Conservation (phyloP, 2,113 vertebrate genomes). For the Tachuris rubrigastra region DNA sequence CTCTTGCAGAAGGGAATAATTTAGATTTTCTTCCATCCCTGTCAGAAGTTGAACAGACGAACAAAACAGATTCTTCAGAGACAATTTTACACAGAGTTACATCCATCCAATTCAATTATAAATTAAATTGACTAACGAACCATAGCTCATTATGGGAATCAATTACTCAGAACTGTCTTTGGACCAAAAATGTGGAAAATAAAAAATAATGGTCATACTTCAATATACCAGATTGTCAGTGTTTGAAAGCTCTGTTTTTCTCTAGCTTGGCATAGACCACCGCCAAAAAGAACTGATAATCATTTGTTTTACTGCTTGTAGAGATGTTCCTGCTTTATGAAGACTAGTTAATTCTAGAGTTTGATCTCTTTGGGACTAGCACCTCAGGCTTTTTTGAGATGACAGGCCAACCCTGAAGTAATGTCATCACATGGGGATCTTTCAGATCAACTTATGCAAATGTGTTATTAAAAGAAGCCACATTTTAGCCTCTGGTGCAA, state of each 20-base stretch:
- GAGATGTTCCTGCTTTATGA: slow-evolving; percentile 76
- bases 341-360: slow-evolving; percentile 80
- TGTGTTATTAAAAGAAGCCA: slow-evolving; percentile 77
- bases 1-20: slow-evolving; percentile 80
- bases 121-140: slow-evolving; percentile 96
- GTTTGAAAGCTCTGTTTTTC: slow-evolving; percentile 86
- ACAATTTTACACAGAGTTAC: slow-evolving; percentile 89
- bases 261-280: slow-evolving; percentile 80
- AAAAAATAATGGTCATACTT: slow-evolving; percentile 89
- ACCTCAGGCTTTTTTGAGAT: slow-evolving; percentile 73
- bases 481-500: slow-evolving; percentile 76
- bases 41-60: slow-evolving; percentile 87
- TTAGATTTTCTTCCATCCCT: slow-evolving; percentile 84
- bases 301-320: slow-evolving; percentile 81
- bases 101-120: slow-evolving; percentile 94
- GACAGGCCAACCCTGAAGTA: slow-evolving; percentile 75
- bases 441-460: slow-evolving; percentile 85
- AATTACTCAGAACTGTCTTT: slow-evolving; percentile 93
- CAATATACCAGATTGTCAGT: slow-evolving; percentile 86
- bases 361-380: slow-evolving; percentile 73
- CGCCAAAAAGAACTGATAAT: slow-evolving; percentile 83
- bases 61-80: slow-evolving; percentile 88
- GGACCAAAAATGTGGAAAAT: slow-evolving; percentile 89
- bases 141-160: slow-evolving; percentile 93
- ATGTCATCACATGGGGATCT: slow-evolving; percentile 71